A percentile compares a stretch with the other conserved stretches of the same genome.
These are phyloP conservation scores for Baronia brevicornis DNA, from an alignment of 2,888 invertebrate species.

Conservation along the genomic window DNA sequence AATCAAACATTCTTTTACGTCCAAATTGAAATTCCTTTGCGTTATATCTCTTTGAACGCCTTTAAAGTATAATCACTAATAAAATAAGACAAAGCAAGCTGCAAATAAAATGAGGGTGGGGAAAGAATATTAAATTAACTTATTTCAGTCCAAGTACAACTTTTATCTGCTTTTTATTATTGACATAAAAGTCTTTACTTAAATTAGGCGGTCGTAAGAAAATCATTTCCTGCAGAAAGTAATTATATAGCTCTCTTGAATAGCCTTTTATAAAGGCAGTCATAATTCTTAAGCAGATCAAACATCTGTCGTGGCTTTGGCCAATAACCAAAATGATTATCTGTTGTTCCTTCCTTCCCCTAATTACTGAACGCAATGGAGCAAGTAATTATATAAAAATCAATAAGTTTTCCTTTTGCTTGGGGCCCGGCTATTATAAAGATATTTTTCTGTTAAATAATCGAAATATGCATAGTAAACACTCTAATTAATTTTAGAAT, in stretches of 20 bases:
- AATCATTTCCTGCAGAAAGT: slow-evolving; percentile 12
- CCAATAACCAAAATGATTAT: slow-evolving; percentile 53
- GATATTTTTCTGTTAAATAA: too few species aligned
- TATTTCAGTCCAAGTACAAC: slow-evolving; percentile 7
- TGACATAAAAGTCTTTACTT: slow-evolving; percentile 10
- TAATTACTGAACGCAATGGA: slow-evolving; percentile 16
- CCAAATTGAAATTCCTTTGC: slow-evolving; percentile 11
- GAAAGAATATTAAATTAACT: slow-evolving; percentile 12
- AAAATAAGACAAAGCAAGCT: slow-evolving; percentile 14
- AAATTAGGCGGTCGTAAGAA: slow-evolving; percentile 13
- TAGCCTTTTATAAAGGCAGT: slow-evolving; percentile 13
- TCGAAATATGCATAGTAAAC: too few species aligned
- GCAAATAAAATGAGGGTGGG: slow-evolving; percentile 8
- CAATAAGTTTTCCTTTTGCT: too few species aligned
- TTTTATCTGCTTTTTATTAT: slow-evolving; percentile 15
- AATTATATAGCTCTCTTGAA: slow-evolving; percentile 13
- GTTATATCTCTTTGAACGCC: slow-evolving; percentile 7
- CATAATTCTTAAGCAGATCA: slow-evolving; percentile 17
- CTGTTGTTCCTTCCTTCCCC: slow-evolving; percentile 22
- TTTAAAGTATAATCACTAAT: slow-evolving; percentile 12
- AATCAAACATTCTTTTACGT: slow-evolving; percentile 7
- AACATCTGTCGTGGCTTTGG: slow-evolving; percentile 31
- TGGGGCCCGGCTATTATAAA: too few species aligned
- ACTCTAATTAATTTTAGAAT: too few species aligned
- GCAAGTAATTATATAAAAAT: slow-evolving; percentile 16